A percentile compares a stretch with the other conserved stretches of the same genome.
These are phyloP conservation scores for Thera britannica DNA, from an alignment of 2,888 invertebrate species.

Conservation along the genomic window DNA sequence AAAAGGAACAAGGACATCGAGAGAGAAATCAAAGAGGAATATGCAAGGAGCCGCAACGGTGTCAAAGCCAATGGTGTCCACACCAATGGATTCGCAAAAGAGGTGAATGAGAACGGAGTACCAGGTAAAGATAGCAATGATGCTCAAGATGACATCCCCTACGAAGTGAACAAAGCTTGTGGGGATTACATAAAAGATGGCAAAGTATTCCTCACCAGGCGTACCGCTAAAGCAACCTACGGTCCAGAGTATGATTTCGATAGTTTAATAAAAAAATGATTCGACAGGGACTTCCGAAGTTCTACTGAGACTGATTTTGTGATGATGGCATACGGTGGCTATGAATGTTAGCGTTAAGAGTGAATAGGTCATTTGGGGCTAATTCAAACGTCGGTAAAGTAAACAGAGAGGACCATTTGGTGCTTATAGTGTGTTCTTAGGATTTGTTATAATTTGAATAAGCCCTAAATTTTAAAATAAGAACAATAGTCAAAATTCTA, in stretches of 20 bases:
- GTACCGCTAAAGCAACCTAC: constrained; percentile 64
- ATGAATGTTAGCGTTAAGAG: constrained; percentile 55
- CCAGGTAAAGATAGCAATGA: constrained; percentile 51
- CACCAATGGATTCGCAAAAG: constrained; percentile 49
- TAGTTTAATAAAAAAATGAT: constrained; percentile 77
- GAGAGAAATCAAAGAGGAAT: constrained; percentile 56
- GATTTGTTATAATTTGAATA: constrained; percentile 49
- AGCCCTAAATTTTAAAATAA: constrained; percentile 44
- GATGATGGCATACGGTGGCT: constrained; percentile 63
- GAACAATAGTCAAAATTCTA: constrained; percentile 52
- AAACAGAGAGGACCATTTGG: constrained; percentile 48
- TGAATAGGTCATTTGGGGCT: constrained; percentile 52
- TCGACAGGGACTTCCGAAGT: constrained; percentile 59
- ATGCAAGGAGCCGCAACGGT: constrained; percentile 53
- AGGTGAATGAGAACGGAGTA: constrained; percentile 50
- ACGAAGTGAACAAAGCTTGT: constrained; percentile 64
- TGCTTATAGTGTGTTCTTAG: constrained; percentile 47
- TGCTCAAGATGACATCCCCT: constrained; percentile 62
- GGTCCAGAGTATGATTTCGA: constrained; percentile 67
- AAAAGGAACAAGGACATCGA: constrained; percentile 59
- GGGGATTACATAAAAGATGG: constrained; percentile 70
- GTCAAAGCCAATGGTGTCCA: constrained; percentile 48
- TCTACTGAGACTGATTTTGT: constrained; percentile 79
- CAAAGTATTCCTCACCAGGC: constrained; percentile 67
- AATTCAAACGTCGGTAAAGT: constrained; percentile 44